Evolutionary conservation across 2,113 vertebrate genomes (phyloP).

Genomic region (Penelope pileata): DNA sequence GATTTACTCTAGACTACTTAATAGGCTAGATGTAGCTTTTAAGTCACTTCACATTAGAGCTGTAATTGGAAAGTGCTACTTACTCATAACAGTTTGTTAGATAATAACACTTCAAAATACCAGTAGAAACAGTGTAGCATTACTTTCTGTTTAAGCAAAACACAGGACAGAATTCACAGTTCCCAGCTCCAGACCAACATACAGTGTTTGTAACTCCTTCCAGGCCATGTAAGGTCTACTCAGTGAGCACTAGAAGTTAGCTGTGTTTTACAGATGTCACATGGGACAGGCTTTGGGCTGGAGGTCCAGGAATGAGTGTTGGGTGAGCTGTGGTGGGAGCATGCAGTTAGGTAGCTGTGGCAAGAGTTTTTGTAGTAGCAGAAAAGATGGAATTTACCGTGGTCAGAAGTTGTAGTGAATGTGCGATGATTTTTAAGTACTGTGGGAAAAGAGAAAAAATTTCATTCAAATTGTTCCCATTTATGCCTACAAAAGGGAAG

Average conservation of each 20-base stretch:
- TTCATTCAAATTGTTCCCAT: background rate
- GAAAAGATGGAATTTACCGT: background rate
- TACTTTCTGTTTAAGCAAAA: background rate
- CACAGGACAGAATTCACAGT: background rate
- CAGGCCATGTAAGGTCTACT: background rate
- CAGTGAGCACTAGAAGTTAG: fast-evolving
- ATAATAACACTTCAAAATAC: background rate
- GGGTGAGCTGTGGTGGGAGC: background rate
- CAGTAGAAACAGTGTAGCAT: background rate
- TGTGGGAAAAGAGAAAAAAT: background rate
- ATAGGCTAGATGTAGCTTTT: background rate
- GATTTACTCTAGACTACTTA: background rate
- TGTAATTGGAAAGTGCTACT: background rate
- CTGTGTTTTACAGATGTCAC: background rate
- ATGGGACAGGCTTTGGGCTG: background rate
- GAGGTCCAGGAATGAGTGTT: background rate
- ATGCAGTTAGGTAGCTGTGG: fast-evolving
- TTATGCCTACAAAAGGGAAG: background rate
- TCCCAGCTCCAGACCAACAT: background rate
- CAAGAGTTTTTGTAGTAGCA: background rate
- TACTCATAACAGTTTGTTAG: background rate
- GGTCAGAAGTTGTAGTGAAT: background rate
- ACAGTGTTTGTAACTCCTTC: background rate
- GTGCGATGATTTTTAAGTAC: background rate
- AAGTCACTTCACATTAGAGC: background rate